Percentiles rank a stretch among this genome's conserved stretches.
Conservation (phyloP, 1,140 invertebrate genomes). For the Triops longicaudatus region DNA sequence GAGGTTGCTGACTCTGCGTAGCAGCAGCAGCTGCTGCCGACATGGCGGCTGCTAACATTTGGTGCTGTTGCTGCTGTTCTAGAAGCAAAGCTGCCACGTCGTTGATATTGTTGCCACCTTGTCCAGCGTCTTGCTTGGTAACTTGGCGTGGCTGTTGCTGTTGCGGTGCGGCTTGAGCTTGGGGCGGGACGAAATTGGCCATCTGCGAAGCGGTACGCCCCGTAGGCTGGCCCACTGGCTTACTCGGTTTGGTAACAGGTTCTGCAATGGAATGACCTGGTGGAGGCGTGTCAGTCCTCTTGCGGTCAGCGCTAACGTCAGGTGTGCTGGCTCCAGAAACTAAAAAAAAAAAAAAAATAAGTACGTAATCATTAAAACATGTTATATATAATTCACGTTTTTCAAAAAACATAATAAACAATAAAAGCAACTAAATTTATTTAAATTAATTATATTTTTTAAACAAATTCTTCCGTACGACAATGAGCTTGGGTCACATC, state of each 20-base stretch:
- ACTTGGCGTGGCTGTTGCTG: slow-evolving; percentile 19
- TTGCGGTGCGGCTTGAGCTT: background rate
- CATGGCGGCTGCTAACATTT: slow-evolving; percentile 17
- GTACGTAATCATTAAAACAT: no score
- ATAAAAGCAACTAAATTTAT: no score
- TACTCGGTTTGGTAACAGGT: background rate
- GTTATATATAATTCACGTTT: background rate
- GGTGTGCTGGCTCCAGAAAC: background rate
- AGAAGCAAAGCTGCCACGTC: slow-evolving; percentile 26
- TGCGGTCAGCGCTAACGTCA: slow-evolving; percentile 1
- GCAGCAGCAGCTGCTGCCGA: slow-evolving; percentile 9
- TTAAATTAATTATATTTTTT: no score
- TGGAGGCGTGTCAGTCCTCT: slow-evolving; percentile 19
- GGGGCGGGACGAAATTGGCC: slow-evolving; percentile 9
- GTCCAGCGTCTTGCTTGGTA: background rate
- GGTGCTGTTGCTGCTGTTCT: slow-evolving; percentile 29
- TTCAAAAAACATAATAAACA: background rate
- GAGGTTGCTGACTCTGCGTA: slow-evolving; percentile 15
- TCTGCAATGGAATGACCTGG: slow-evolving; percentile 1
- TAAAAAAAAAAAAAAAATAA: no score
- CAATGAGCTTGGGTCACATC: no score
- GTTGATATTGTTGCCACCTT: slow-evolving; percentile 17
- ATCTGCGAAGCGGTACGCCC: slow-evolving; percentile 23
- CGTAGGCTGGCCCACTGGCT: slow-evolving; percentile 6
- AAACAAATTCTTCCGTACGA: no score